Percentiles rank a stretch among this genome's conserved stretches.
Conservation (phyloP, 2,797 vertebrate species). For the Hydrocynus forskahlii region DNA sequence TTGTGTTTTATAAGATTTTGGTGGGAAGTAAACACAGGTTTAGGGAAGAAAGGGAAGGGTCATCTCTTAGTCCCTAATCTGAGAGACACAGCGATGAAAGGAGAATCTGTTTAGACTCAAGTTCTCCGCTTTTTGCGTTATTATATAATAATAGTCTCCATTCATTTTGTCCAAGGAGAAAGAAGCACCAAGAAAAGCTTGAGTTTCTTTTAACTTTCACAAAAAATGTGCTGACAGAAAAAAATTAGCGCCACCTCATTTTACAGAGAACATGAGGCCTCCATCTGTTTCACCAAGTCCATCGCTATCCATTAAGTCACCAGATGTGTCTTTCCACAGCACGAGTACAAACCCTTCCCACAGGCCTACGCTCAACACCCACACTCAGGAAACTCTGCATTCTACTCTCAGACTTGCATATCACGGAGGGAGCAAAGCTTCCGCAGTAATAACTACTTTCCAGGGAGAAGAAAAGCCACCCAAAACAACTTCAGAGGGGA, state of each 20-base stretch:
- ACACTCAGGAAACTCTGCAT: slow-evolving; percentile 30
- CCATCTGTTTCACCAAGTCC: slow-evolving; percentile 31
- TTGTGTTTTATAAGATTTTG: neutral
- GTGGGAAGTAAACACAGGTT: slow-evolving; percentile 7
- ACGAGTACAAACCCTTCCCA: slow-evolving; percentile 18
- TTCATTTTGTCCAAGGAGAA: neutral
- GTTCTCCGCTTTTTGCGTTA: slow-evolving; percentile 7
- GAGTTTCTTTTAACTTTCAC: neutral
- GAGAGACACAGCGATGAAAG: neutral
- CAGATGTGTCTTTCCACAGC: slow-evolving; percentile 25
- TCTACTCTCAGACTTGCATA: slow-evolving; percentile 12
- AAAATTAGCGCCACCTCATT: slow-evolving; percentile 3
- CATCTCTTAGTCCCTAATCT: slow-evolving; percentile 4
- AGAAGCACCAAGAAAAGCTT: neutral
- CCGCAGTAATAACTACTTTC: slow-evolving; percentile 45
- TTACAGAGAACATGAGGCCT: slow-evolving; percentile 22
- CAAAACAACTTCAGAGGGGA: slow-evolving; percentile 54
- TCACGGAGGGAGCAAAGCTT: slow-evolving; percentile 7
- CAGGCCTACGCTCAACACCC: slow-evolving; percentile 28
- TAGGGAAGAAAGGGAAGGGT: neutral
- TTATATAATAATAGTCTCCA: too few species aligned
- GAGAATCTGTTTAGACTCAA: neutral
- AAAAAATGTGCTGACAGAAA: neutral
- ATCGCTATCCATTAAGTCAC: slow-evolving; percentile 16
- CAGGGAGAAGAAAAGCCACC: slow-evolving; percentile 41